phyloP scores from a whole-genome alignment of 2,797 vertebrate species.

The Manis javanica region DNA sequence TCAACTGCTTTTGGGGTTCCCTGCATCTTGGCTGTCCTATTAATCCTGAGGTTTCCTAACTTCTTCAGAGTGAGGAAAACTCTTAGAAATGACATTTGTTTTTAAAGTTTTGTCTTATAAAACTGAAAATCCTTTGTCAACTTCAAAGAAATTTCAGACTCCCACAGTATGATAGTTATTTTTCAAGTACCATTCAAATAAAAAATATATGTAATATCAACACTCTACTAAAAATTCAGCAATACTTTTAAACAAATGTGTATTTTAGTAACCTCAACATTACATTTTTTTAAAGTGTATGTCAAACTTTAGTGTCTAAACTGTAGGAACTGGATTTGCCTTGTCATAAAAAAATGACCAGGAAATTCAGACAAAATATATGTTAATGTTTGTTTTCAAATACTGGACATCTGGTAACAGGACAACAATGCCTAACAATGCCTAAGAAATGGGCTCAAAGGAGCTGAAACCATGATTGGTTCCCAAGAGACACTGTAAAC shows the following conservation, averaged over 20 bases:
- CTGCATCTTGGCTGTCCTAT: not conserved
- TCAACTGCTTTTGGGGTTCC: not conserved
- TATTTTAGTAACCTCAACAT: not conserved
- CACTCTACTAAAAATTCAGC: not conserved
- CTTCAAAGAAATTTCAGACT: not conserved
- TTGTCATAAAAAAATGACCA: not conserved
- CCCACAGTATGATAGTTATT: not conserved
- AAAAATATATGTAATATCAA: not conserved
- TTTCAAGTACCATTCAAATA: not conserved
- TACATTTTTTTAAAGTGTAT: not conserved
- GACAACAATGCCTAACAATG: fast-evolving
- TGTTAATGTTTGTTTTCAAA: not conserved
- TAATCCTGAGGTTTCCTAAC: not conserved
- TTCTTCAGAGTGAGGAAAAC: not conserved
- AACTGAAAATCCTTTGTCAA: not conserved
- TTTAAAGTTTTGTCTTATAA: not conserved
- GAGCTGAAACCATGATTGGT: too few species aligned
- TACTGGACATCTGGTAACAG: not conserved
- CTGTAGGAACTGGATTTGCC: not conserved
- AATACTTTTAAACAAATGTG: not conserved
- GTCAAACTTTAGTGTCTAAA: not conserved
- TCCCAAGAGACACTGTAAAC: not conserved
- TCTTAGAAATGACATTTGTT: not conserved
- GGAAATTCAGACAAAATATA: not conserved
- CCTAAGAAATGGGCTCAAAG: fast-evolving